Conservation (phyloP, 1,140 invertebrate genomes). For the Orius insidiosus region DNA sequence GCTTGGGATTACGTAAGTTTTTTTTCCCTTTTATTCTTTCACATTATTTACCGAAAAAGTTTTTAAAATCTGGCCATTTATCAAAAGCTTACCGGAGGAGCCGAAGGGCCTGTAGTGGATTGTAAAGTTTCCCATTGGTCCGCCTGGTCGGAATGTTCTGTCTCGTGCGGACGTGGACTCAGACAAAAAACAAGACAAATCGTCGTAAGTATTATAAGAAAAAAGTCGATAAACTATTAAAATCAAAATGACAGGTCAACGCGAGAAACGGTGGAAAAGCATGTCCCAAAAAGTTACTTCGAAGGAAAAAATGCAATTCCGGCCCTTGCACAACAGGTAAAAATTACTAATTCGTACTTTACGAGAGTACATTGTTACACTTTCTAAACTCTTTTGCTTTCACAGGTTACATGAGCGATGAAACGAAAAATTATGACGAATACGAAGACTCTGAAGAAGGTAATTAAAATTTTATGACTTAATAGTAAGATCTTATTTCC, state of each 20-base stretch:
- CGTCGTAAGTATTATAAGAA: slow-evolving; percentile 22
- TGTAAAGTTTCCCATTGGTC: slow-evolving; percentile 34
- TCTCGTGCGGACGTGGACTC: slow-evolving; percentile 29
- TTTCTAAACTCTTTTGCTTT: background rate
- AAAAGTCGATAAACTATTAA: background rate
- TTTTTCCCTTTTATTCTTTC: too few species aligned
- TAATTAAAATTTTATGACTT: too few species aligned
- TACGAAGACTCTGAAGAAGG: slow-evolving; percentile 19
- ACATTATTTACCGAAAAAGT: background rate
- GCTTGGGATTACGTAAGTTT: too few species aligned
- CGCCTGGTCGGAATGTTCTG: slow-evolving; percentile 29
- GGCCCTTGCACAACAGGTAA: slow-evolving; percentile 9
- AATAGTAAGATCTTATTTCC: too few species aligned
- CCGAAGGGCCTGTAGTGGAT: slow-evolving; percentile 25
- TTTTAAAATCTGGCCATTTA: background rate
- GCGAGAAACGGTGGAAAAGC: slow-evolving; percentile 45
- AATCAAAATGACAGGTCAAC: slow-evolving; percentile 17
- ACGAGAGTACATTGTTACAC: background rate
- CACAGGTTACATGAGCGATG: slow-evolving; percentile 4
- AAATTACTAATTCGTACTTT: background rate
- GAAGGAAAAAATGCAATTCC: slow-evolving; percentile 30
- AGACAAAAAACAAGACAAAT: slow-evolving; percentile 28
- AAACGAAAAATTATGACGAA: slow-evolving; percentile 18
- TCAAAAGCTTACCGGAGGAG: background rate
- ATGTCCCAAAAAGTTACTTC: slow-evolving; percentile 42